Evolutionary conservation across 1,140 invertebrate genomes (phyloP), one percentile per base, ranked within the genome.

Genomic region (Monomorium pharaonis): DNA sequence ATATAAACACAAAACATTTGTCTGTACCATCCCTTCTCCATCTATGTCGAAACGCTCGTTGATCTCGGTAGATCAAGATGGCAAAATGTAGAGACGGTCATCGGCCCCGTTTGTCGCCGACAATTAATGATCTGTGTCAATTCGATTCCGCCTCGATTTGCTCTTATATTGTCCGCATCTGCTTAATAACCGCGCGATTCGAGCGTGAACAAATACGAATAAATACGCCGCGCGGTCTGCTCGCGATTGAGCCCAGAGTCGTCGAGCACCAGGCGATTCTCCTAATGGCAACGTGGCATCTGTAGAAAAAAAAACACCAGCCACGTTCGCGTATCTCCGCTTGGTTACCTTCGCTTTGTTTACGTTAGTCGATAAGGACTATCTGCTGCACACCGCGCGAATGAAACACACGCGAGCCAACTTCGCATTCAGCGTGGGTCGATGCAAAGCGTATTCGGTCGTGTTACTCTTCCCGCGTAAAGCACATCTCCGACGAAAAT

Each of bases 41-140:
- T 2, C 33, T 37, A 37, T 37, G 7, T 37, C 47, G 58, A 70
- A 49, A 49, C 37, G 37, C 37, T 37, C 37, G 37, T 37, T 5
- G n/a, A n/a, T 37, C 7, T 7, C 37, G 37, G 37, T 87, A 72
- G 44, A 54, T 88, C 56, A 86, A 83, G 87, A 89, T 77, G 44
- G 67, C 58, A 49, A 37, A 37, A 37, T 33, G n/a, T 42, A 30
- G 44, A 44, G 65, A n/a, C 88, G 87, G 76, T 88, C 88, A 74
- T 18, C 47, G 84, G 56, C 87, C 88, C 2, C 58, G 21, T 69
- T 89, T 58, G 87, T 76, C 63, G 87, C 47, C 62, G 54, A 47
- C 84, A 89, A 89, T 89, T 89, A 89, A 89, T 84, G 76, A 88
- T 72, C 58, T 81, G 76, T 89, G 88, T 83, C 87, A 88, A 89